A percentile compares a stretch with the other conserved stretches of the same genome.
Evolutionary conservation across 2,888 invertebrate species (phyloP).

Genomic region (Drosophila limbata): DNA sequence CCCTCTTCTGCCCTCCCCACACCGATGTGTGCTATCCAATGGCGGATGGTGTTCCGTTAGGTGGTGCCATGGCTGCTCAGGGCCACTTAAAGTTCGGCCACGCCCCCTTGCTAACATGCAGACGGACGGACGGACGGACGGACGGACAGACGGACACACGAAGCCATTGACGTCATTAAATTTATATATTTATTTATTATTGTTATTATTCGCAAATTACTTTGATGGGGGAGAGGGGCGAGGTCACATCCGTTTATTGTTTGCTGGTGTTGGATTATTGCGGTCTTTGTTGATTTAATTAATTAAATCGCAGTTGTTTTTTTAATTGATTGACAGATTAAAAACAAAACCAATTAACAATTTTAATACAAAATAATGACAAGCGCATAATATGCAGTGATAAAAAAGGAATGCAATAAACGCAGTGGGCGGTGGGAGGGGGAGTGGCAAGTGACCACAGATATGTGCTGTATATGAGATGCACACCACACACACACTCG

Average conservation of each 20-base stretch:
- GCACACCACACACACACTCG: constrained; percentile 25
- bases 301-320: constrained; percentile 82
- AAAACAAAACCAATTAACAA: constrained; percentile 83
- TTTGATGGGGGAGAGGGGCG: not conserved
- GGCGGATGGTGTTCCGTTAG: constrained; percentile 37
- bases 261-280: constrained; percentile 78
- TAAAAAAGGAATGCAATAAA: constrained; percentile 60
- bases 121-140: not conserved
- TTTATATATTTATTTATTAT: constrained; percentile 68
- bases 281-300: constrained; percentile 80
- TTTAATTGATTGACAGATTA: constrained; percentile 83
- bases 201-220: constrained; percentile 57
- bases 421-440: not conserved
- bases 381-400: constrained; percentile 82
- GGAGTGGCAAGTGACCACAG: constrained; percentile 35
- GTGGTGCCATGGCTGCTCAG: constrained; percentile 36
- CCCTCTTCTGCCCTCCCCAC: not conserved
- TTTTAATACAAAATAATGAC: constrained; percentile 81
- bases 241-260: constrained; percentile 38
- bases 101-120: constrained; percentile 45
- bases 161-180: constrained; percentile 66
- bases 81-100: constrained; percentile 52
- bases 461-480: constrained; percentile 16
- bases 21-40: constrained; percentile 33
- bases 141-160: constrained; percentile 7